Conservation (phyloP, 2,888 invertebrate species). For the Lysandra coridon region DNA sequence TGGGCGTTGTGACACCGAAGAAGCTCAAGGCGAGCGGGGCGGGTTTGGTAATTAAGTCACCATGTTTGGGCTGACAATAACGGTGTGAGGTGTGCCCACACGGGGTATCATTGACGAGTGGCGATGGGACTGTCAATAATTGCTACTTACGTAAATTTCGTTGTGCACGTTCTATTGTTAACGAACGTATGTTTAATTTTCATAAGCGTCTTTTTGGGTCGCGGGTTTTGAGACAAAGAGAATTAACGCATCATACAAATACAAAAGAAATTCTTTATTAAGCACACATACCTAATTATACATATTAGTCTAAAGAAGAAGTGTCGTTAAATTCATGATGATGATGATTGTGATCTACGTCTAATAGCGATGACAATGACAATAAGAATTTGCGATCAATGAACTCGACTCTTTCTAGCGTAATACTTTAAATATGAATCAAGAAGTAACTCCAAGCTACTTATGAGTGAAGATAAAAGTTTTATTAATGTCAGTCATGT, state of each 20-base stretch:
- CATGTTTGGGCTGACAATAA: conserved; percentile 24
- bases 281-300: too few relatives aligned
- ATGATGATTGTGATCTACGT: too few relatives aligned
- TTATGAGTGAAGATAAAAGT: too few relatives aligned
- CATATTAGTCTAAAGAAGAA: too few relatives aligned
- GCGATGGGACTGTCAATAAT: background rate
- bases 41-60: conserved; percentile 31
- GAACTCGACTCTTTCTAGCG: background rate
- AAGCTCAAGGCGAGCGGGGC: conserved; percentile 32
- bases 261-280: too few relatives aligned
- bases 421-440: background rate
- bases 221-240: background rate
- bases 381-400: background rate
- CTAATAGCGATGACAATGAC: too few relatives aligned
- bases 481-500: too few relatives aligned
- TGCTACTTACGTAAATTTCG: conserved; percentile 4
- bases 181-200: background rate
- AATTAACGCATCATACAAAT: background rate
- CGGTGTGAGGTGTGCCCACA: conserved; percentile 22
- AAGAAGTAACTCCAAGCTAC: too few relatives aligned
- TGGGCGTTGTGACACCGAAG: conserved; percentile 31
- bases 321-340: too few relatives aligned
- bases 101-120: background rate
- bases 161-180: background rate
- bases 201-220: background rate